phyloP scores from a whole-genome alignment of 1,140 invertebrate species.

The Zaprionus camerounensis region DNA sequence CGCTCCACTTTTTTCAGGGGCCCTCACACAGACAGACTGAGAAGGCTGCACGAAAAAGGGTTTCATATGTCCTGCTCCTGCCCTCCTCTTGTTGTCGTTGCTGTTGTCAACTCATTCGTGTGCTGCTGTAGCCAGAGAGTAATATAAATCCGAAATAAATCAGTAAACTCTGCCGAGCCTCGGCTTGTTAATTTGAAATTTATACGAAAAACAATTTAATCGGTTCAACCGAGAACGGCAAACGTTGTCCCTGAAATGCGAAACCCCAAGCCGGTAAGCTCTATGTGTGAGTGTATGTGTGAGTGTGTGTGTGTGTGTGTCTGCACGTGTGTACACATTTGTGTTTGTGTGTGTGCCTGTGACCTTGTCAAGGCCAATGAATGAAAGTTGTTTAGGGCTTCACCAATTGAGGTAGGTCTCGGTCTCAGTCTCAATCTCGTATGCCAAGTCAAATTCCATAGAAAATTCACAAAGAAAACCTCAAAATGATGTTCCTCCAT shows the following conservation, averaged over 20 bases:
- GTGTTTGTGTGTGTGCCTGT: slow-evolving; percentile 13
- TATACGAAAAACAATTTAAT: slow-evolving; percentile 80
- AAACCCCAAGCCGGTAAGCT: slow-evolving; percentile 7
- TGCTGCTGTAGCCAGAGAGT: slow-evolving; percentile 24
- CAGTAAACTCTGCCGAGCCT: slow-evolving; percentile 72
- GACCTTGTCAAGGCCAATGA: slow-evolving; percentile 56
- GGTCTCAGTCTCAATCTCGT: too few species aligned
- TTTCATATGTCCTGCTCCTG: slow-evolving; percentile 56
- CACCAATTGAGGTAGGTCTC: slow-evolving; percentile 24
- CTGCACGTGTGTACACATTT: slow-evolving; percentile 23
- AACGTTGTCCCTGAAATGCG: slow-evolving; percentile 45
- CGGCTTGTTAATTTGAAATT: slow-evolving; percentile 81
- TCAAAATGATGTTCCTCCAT: neutral
- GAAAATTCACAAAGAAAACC: neutral
- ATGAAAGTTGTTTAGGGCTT: slow-evolving; percentile 36
- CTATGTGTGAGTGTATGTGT: neutral
- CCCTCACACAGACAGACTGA: slow-evolving; percentile 1
- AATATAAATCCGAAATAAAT: slow-evolving; percentile 78
- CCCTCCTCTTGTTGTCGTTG: slow-evolving; percentile 24
- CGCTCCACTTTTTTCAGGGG: slow-evolving; percentile 21
- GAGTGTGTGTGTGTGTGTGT: slow-evolving; percentile 11
- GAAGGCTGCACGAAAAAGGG: slow-evolving; percentile 53
- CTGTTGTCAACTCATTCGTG: slow-evolving; percentile 45
- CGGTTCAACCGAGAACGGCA: slow-evolving; percentile 48
- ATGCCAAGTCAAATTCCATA: neutral